Conservation (phyloP, 2,888 invertebrate species). For the Synergus laeviventris region DNA sequence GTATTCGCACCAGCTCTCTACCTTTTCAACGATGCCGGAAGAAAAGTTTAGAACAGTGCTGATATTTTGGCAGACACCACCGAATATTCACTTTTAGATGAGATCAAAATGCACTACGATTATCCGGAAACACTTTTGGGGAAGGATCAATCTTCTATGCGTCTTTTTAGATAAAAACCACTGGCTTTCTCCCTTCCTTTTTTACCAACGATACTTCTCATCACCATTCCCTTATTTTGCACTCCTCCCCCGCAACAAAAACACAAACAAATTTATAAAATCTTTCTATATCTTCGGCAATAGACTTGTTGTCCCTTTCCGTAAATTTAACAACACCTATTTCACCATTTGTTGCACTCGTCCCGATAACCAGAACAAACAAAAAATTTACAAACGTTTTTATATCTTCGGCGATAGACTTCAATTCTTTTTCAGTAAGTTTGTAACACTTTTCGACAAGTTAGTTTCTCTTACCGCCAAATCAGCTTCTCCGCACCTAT, state of each 20-base stretch:
- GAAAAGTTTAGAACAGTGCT: no score
- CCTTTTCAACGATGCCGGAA: neutral
- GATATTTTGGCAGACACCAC: neutral
- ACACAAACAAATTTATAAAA: no score
- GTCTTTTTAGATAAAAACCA: no score
- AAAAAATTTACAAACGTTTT: neutral
- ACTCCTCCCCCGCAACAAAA: no score
- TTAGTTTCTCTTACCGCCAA: neutral
- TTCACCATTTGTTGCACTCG: neutral
- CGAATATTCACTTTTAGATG: neutral
- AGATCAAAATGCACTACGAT: neutral
- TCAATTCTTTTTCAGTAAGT: no score
- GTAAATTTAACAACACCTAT: neutral
- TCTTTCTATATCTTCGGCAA: neutral
- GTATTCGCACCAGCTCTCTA: neutral
- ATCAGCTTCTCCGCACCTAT: neutral
- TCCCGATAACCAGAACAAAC: no score
- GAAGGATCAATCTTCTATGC: no score
- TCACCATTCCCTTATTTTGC: neutral
- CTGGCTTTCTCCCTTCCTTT: no score
- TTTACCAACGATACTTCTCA: neutral
- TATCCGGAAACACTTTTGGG: neutral
- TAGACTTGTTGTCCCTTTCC: neutral
- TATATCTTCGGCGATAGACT: neutral
- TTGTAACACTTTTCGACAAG: no score